Base-by-base conservation (phyloP, 2,797 vertebrate species). In the Xyrichtys novacula region DNA sequence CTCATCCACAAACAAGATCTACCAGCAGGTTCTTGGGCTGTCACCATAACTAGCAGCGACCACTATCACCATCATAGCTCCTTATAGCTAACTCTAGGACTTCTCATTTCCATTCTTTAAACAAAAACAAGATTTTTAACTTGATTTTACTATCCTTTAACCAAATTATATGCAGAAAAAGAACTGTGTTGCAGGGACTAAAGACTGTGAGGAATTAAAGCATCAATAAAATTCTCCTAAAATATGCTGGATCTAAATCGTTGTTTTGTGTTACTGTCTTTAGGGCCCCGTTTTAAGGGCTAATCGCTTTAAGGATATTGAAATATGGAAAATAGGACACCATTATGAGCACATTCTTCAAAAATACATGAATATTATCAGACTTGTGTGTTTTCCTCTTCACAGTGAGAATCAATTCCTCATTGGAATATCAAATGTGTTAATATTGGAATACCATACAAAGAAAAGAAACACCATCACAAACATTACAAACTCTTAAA, bases 21-120 rank as follows among this genome's bases (percentile, higher is more conserved):
- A 57, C 32, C 78, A 65, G 72, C 62, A 66, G 59, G 73, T 14
- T 60, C 20, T 52, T 56, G 53, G 40, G 62, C 26, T 52, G n/a
- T 40, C 46, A 65, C 58, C 29, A 22, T 25, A 57, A 80, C 31
- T 49, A 67, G 52, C 65, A 62, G 11, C 0, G 2, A 29, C 25
- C 26, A 23, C 57, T 17, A 39, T 53, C 40, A 36, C 44, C 65
- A 49, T 60, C 59, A 39, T 38, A 63, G 43, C 54, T 70, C 29
- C 38, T 48, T 7, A 32, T 39, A 69, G 64, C 31, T 19, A 36
- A 59, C 25, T 56, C 1, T 4, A 46, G 19, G 12, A 38, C 46
- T 67, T 43, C 12, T 38, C 3, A 0, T 55, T 38, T n/a, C 8
- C 14, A 36, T 34, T 19, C 15, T 39, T n/a, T 53, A 28, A 2